A percentile compares a stretch with the other conserved stretches of the same genome.
Conservation (phyloP, 2,888 invertebrate genomes). For the Melanargia galathea region DNA sequence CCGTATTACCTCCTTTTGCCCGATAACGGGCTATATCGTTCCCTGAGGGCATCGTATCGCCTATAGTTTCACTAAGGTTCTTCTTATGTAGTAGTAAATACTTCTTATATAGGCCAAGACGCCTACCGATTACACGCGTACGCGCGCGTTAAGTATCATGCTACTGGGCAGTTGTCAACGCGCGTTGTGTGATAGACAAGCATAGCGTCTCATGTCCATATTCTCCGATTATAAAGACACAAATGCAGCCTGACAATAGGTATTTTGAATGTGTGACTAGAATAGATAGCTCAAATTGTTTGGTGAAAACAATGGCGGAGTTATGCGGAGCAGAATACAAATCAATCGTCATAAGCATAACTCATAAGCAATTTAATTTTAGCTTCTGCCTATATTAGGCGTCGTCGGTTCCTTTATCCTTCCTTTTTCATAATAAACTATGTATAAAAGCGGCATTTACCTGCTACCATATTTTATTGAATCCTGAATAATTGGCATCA, state of each 20-base stretch:
- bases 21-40: neutral
- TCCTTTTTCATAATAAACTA: too few relatives aligned
- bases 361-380: neutral
- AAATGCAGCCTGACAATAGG: constrained; percentile 26
- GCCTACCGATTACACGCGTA: neutral
- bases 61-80: neutral
- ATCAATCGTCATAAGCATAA: constrained; percentile 16
- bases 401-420: too few relatives aligned
- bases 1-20: constrained; percentile 2
- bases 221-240: neutral
- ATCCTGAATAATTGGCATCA: too few relatives aligned
- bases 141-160: too few relatives aligned
- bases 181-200: neutral
- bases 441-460: too few relatives aligned
- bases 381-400: too few relatives aligned
- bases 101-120: neutral
- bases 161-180: neutral
- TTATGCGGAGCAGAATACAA: constrained; percentile 28
- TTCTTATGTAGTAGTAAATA: too few relatives aligned
- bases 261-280: constrained; percentile 29
- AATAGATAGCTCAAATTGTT: constrained; percentile 28
- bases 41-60: constrained; percentile 5
- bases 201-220: constrained; percentile 5
- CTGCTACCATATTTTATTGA: too few relatives aligned
- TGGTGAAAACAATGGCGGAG: constrained; percentile 34